These are phyloP conservation scores for Petrocephalus microphthalmus DNA, from an alignment of 2,113 vertebrate genomes.

Conservation along the genomic window DNA sequence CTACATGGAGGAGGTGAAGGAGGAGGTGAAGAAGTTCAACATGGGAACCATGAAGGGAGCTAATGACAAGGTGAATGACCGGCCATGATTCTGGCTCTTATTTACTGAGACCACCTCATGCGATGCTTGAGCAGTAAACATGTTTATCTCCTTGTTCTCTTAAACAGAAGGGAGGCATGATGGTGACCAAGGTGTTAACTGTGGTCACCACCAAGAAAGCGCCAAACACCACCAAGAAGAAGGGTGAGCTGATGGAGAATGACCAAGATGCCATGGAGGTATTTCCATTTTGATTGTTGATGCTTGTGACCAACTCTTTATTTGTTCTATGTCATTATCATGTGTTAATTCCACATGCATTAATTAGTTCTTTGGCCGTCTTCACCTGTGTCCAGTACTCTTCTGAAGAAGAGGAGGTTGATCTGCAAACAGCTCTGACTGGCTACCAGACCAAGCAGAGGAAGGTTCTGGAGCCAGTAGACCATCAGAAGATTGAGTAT, in stretches of 20 bases:
- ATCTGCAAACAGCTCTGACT: constrained; percentile 91
- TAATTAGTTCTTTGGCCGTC: neutral
- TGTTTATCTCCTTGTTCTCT: neutral
- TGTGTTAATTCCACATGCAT: neutral
- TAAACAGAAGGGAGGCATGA: constrained; percentile 80
- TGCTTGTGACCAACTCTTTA: neutral
- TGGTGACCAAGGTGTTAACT: constrained; percentile 87
- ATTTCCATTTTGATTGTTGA: constrained; percentile 19
- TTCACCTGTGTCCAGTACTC: constrained; percentile 74
- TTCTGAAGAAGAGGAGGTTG: constrained; percentile 96
- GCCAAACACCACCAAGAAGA: constrained; percentile 83
- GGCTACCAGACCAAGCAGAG: constrained; percentile 97
- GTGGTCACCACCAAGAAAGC: constrained; percentile 92
- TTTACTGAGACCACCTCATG: neutral
- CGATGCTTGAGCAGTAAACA: neutral
- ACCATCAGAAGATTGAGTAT: constrained; percentile 95
- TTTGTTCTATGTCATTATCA: neutral
- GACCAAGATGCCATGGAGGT: constrained; percentile 99
- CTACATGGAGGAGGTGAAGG: constrained; percentile 98
- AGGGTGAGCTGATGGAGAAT: constrained; percentile 97
- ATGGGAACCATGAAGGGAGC: constrained; percentile 86
- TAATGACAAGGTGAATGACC: constrained; percentile 78
- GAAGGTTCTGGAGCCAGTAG: constrained; percentile 92
- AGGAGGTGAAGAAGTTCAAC: constrained; percentile 98
- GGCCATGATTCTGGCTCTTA: neutral